Percentiles rank a stretch among this genome's conserved stretches.
Evolutionary conservation across 2,113 vertebrate species (phyloP).

Genomic region (Chaenocephalus aceratus): DNA sequence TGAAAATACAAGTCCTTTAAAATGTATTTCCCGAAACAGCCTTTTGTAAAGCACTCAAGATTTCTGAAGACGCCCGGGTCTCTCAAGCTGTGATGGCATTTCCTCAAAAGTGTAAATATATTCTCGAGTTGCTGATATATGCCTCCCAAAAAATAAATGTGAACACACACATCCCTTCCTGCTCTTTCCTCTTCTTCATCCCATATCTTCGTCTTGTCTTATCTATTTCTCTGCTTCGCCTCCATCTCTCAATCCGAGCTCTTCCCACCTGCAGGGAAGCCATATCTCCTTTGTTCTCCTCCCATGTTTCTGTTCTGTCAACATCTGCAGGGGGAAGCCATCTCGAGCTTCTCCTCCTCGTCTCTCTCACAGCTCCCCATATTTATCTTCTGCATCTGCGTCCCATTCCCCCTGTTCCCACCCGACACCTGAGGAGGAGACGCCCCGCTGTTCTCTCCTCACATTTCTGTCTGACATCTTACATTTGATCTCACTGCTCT

Average conservation of each 20-base stretch:
- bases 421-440: constrained; percentile 3
- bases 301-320: constrained; percentile 42
- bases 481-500: neutral
- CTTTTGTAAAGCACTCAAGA: no score
- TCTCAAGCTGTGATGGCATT: no score
- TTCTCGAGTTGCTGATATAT: neutral
- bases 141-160: no score
- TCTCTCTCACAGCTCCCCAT: constrained; percentile 16
- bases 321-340: constrained; percentile 39
- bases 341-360: constrained; percentile 14
- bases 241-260: constrained; percentile 10
- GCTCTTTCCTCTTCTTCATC: neutral
- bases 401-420: neutral
- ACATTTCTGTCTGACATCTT: neutral
- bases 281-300: constrained; percentile 34
- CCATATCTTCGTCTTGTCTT: neutral
- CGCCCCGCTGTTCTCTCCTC: neutral
- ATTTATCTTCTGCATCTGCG: constrained; percentile 2
- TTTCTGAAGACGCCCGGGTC: no score
- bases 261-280: constrained; percentile 41
- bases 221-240: constrained; percentile 5
- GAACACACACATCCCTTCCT: no score
- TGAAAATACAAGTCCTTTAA: no score
- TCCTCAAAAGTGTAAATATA: neutral
- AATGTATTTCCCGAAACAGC: no score